phyloP scores from a whole-genome alignment of 2,113 vertebrate species.

The Leuciscus idus region DNA sequence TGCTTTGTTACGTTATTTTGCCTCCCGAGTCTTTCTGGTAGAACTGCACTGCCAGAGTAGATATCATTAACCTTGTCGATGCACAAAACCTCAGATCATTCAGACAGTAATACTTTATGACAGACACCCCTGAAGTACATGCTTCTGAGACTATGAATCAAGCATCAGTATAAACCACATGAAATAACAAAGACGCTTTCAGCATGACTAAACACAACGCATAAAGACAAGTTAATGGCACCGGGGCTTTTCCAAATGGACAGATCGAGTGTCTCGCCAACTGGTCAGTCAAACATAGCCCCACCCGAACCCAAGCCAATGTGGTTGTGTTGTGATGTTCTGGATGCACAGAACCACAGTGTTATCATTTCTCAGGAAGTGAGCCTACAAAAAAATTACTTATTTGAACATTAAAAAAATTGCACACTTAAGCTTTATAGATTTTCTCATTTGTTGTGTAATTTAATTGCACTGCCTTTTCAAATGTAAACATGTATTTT shows the following conservation, averaged over 20 bases:
- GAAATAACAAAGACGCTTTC: conserved; percentile 28
- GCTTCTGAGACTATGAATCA: not conserved
- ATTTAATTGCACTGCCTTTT: not conserved
- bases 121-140: conserved; percentile 20
- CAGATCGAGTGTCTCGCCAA: not conserved
- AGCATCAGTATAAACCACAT: conserved; percentile 15
- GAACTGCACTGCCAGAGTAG: not conserved
- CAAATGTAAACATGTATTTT: conserved; percentile 2
- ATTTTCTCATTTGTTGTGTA: conserved; percentile 15
- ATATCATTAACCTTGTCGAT: conserved; percentile 46
- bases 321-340: not conserved
- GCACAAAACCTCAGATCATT: conserved; percentile 23
- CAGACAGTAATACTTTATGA: conserved; percentile 38
- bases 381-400: not conserved
- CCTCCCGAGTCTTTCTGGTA: no score
- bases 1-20: no score
- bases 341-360: not conserved
- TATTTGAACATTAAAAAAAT: not conserved
- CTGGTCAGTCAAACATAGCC: not conserved
- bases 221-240: conserved; percentile 22
- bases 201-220: not conserved
- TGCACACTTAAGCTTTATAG: not conserved
- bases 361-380: not conserved
- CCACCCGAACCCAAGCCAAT: not conserved
- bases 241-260: not conserved